Evolutionary conservation across 2,797 vertebrate species (phyloP), one percentile per base, ranked within the genome.

Genomic region (Lophotriccus pileatus): DNA sequence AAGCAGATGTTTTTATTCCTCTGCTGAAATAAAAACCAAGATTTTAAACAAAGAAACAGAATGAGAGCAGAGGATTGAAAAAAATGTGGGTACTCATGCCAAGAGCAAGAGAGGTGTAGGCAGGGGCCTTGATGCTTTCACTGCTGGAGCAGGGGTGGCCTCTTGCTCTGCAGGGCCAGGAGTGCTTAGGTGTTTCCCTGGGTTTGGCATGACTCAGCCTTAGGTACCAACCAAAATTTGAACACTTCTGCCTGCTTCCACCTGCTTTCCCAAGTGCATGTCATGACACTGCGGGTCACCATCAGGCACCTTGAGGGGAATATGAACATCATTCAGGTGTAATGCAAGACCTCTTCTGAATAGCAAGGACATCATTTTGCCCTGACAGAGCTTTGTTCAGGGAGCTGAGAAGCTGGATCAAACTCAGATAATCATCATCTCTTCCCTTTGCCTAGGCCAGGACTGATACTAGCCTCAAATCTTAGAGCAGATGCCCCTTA

Each of bases 401-500:
- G 70, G 25, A 74, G 24, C 21, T 52, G n/a, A 62, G n/a, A 28
- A 63, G 44, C 24, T n/a, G 37, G 9, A 69, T 22, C 23, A 69
- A 37, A 47, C 20, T 49, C 30, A 22, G 22, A 27, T 22, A 5
- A 46, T 10, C 10, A 6, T 17, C 5, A 75, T 28, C n/a, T 47
- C 72, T 58, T 37, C 17, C 18, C 0, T 0, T 6, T 43, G 28
- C 43, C 74, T 44, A 9, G 1, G 18, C 12, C 58, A 62, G 47
- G 20, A 39, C 41, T n/a, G 10, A 25, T 30, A 49, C 7, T 17
- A 25, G 32, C 7, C 47, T 39, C 43, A 30, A 34, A 34, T 16
- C 41, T 52, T 30, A 32, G 23, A 52, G 37, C 41, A 82, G 36
- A 27, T 3, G 8, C 5, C 32, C 44, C 19, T 70, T 32, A 12